phyloP scores from a whole-genome alignment of 2,797 vertebrate genomes.

The Microchirus variegatus region DNA sequence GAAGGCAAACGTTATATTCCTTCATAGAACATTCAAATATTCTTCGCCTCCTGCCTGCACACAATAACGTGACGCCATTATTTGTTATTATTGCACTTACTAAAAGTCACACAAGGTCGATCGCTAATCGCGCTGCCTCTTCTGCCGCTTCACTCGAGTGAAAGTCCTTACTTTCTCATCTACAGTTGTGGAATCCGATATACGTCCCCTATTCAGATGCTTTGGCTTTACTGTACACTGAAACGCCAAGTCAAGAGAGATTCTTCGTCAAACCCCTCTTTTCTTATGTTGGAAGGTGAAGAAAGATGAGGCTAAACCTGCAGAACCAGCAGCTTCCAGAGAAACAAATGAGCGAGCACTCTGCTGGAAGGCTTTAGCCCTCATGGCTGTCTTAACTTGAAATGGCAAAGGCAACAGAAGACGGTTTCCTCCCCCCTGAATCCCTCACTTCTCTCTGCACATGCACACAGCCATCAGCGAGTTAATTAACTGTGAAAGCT shows the following conservation, averaged over 20 bases:
- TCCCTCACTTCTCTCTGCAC: conserved; percentile 58
- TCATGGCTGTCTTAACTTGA: conserved; percentile 65
- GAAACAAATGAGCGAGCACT: conserved; percentile 44
- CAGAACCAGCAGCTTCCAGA: conserved; percentile 47
- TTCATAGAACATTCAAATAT: too few species aligned
- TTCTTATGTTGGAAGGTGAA: conserved; percentile 41
- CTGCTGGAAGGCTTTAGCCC: conserved; percentile 36
- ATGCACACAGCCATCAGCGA: conserved; percentile 78
- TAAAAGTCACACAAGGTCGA: too few species aligned
- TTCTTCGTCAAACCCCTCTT: not conserved
- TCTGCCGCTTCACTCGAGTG: too few species aligned
- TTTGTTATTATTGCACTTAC: too few species aligned
- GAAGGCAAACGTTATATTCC: too few species aligned
- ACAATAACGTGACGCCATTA: not conserved
- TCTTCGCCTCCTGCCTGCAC: conserved; percentile 1
- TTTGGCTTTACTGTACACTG: too few species aligned
- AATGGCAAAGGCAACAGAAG: conserved; percentile 60
- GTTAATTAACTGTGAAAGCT: conserved; percentile 85
- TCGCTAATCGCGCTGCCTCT: too few species aligned
- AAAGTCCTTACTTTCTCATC: too few species aligned
- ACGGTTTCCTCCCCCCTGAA: conserved; percentile 60
- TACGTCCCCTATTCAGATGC: too few species aligned
- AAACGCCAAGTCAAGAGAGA: too few species aligned
- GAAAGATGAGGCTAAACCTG: conserved; percentile 44
- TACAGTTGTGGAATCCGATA: too few species aligned